Conservation (phyloP, 2,797 vertebrate species). For the Poeciliopsis turneri region DNA sequence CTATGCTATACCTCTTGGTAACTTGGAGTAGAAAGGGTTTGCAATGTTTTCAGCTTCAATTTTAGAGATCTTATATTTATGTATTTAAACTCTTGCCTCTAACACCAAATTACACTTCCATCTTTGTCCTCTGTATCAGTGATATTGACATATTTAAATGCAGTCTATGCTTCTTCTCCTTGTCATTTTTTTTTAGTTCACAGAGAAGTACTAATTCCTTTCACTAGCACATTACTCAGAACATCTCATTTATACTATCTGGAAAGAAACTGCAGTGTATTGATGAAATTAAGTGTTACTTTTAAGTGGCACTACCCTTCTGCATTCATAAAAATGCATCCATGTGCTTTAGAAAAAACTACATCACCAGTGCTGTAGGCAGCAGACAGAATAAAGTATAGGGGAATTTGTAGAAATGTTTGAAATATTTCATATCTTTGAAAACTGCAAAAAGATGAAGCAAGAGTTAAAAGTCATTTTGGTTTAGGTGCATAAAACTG, state of each 20-base stretch:
- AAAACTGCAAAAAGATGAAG: constrained; percentile 10
- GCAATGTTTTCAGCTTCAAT: constrained; percentile 36
- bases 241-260: constrained; percentile 55
- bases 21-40: constrained; percentile 7
- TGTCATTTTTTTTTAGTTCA: constrained; percentile 44
- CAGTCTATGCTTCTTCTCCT: constrained; percentile 52
- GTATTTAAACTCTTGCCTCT: background rate
- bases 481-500: constrained; percentile 12
- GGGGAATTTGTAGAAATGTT: constrained; percentile 8
- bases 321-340: constrained; percentile 41
- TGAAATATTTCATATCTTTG: background rate
- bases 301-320: constrained; percentile 27
- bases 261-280: constrained; percentile 53
- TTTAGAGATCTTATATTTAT: constrained; percentile 39
- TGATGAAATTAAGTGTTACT: constrained; percentile 46
- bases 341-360: constrained; percentile 31
- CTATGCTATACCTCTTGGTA: constrained; percentile 4
- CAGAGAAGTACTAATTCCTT: constrained; percentile 61
- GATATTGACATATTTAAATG: constrained; percentile 73
- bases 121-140: constrained; percentile 61
- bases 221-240: constrained; percentile 59
- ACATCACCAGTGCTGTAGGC: constrained; percentile 15
- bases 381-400: constrained; percentile 9
- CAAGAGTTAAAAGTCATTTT: constrained; percentile 12
- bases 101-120: background rate